These are phyloP conservation scores for Peromyscus californicus DNA, from an alignment of 2,113 vertebrate species.

Conservation along the genomic window DNA sequence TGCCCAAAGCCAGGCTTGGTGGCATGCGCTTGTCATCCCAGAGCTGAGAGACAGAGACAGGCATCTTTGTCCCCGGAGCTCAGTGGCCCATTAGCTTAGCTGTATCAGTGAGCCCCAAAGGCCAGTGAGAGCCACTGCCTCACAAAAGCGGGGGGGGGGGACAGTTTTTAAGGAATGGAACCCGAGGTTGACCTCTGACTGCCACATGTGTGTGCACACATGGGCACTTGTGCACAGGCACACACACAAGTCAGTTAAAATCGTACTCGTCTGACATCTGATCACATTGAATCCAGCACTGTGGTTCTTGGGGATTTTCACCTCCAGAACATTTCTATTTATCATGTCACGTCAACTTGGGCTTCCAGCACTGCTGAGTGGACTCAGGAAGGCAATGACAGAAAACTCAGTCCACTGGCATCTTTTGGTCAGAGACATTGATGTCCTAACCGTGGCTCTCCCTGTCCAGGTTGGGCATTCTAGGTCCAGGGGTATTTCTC, in stretches of 20 bases:
- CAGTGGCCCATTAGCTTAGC: neutral
- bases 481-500: neutral
- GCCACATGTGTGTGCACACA: no score
- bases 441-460: neutral
- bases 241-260: neutral
- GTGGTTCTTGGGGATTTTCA: neutral
- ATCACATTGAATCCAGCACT: accelerated
- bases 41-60: neutral
- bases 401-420: accelerated
- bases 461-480: neutral
- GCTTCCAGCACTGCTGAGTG: neutral
- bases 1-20: neutral
- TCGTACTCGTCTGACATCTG: neutral
- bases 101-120: neutral
- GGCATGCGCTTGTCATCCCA: neutral
- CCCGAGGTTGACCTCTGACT: neutral
- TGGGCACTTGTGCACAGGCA: neutral
- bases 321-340: accelerated
- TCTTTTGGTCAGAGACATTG: neutral
- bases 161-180: neutral
- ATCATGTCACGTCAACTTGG: neutral
- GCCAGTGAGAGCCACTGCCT: neutral
- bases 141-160: neutral
- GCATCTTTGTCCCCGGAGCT: neutral
- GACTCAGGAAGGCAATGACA: neutral